Evolutionary conservation across 2,797 vertebrate genomes (phyloP).

Genomic region (Botia almorhae): DNA sequence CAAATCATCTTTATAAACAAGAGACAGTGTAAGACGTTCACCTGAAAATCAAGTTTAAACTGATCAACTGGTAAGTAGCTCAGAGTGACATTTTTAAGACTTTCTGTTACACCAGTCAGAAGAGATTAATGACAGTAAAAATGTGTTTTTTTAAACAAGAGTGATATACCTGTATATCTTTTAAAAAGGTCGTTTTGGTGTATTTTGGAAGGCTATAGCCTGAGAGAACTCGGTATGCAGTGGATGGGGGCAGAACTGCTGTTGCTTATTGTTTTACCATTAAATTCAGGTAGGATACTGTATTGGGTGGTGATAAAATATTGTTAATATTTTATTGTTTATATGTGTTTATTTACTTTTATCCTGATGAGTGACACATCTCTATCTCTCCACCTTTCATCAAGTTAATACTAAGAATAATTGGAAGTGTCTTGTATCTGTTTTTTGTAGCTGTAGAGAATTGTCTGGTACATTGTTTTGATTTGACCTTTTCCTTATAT

Average conservation of each 20-base stretch:
- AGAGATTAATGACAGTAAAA: neutral
- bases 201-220: neutral
- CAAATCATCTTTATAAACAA: neutral
- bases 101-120: neutral
- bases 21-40: neutral
- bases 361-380: neutral
- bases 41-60: neutral
- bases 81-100: neutral
- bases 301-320: neutral
- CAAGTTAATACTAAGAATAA: neutral
- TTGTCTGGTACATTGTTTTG: neutral
- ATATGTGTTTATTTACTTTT: neutral
- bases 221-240: slow-evolving; percentile 25
- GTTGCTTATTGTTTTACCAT: slow-evolving; percentile 25
- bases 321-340: neutral
- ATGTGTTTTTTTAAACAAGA: neutral
- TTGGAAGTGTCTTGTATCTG: neutral
- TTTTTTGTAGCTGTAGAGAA: neutral
- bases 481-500: neutral
- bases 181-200: neutral
- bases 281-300: slow-evolving; percentile 44
- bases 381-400: neutral
- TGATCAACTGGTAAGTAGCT: slow-evolving; percentile 1
- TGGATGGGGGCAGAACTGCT: slow-evolving; percentile 31
- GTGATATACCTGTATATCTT: neutral